These are phyloP conservation scores for Lomographa bimaculata DNA, from an alignment of 2,888 invertebrate species.

Conservation along the genomic window DNA sequence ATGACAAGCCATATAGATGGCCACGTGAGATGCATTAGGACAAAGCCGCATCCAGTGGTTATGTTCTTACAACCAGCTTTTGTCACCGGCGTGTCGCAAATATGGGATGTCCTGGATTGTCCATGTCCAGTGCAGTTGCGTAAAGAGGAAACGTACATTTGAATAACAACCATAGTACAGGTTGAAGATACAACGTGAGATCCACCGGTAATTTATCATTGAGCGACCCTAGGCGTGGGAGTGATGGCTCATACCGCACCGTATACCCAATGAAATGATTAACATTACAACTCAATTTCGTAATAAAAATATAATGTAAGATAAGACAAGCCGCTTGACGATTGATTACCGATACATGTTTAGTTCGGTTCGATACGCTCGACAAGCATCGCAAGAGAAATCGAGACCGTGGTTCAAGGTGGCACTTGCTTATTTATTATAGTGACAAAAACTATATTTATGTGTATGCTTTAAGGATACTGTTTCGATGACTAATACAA, in stretches of 20 bases:
- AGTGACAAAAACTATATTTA: constrained; percentile 50
- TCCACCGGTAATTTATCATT: constrained; percentile 43
- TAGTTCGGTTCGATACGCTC: constrained; percentile 71
- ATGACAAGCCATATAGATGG: constrained; percentile 37
- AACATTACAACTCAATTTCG: constrained; percentile 58
- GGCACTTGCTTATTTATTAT: constrained; percentile 55
- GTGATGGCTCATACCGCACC: constrained; percentile 37
- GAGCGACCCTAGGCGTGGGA: constrained; percentile 40
- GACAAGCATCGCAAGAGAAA: constrained; percentile 68
- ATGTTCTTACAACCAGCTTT: constrained; percentile 27
- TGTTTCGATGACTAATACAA: constrained; percentile 34
- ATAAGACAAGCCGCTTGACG: constrained; percentile 57
- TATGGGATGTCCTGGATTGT: constrained; percentile 39
- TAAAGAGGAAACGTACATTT: constrained; percentile 26
- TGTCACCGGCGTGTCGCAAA: constrained; percentile 33
- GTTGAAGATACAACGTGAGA: constrained; percentile 22
- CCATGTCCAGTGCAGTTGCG: constrained; percentile 25
- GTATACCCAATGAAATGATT: constrained; percentile 32
- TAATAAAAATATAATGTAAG: constrained; percentile 64
- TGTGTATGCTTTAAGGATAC: constrained; percentile 30
- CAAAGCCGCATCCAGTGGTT: constrained; percentile 31
- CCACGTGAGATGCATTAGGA: constrained; percentile 39
- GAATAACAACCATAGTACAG: constrained; percentile 12
- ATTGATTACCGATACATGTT: constrained; percentile 72
- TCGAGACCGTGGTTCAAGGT: constrained; percentile 73